Evolutionary conservation across 2,797 vertebrate species (phyloP), one percentile per base, ranked within the genome.

Genomic region (Protonibea diacanthus): DNA sequence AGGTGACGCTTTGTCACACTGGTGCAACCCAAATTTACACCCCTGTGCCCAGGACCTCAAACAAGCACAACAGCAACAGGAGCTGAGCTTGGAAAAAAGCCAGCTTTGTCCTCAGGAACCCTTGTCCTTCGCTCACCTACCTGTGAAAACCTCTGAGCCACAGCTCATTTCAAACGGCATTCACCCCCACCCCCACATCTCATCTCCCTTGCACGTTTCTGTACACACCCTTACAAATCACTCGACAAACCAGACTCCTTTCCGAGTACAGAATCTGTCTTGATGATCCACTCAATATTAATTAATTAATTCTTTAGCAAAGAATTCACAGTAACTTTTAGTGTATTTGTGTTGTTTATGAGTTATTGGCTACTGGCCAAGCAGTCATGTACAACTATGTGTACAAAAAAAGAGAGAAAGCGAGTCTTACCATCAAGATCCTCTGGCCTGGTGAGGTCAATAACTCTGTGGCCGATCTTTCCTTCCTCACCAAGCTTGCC

Each of bases 361-460:
- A 55, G 9, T n/a, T n/a, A 15, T 25, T 7, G 20, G 29, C 27
- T 33, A 18, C 25, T 33, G 7, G 17, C 4, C 6, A 42, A 66
- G 15, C 18, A 42, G 4, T 47, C 27, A 49, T 23, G 51, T 27
- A n/a, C 40, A 65, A n/a, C 23, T 25, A 9, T 25, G 23, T 58
- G 18, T 0, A 6, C 12, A 17, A 9, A 25, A 63, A 9, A 23
- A 27, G 8, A 53, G 20, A 60, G 25, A 52, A 53, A 59, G 0
- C 0, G 0, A 51, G 13, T 33, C 96, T 97, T 95, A 99, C 98
- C 98, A 60, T 99, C 98, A 45, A 98, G 96, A 76, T 99, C 98
- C 91, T 99, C 98, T n/a, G 98, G 98, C 88, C 98, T 96, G 80
- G 98, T 99, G 63, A 99, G 97, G 89, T 99, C 98, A 4, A 99